Evolutionary conservation across 1,140 invertebrate species (phyloP).

Genomic region (Phortica variegata): DNA sequence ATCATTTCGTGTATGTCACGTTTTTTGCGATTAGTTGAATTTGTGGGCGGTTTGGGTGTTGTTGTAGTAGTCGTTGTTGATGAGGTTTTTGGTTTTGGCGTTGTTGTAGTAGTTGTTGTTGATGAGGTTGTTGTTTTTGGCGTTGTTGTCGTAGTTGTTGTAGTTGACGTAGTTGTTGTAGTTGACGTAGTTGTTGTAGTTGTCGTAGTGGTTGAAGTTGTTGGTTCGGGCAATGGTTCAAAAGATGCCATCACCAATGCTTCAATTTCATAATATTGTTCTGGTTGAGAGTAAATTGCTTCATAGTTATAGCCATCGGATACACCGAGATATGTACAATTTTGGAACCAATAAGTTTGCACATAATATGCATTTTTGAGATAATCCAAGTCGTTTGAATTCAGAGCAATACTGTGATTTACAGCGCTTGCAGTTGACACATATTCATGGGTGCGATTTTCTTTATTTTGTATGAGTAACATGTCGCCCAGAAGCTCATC

Average conservation of each 20-base stretch:
- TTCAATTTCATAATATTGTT: conserved; percentile 66
- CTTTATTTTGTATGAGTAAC: conserved; percentile 63
- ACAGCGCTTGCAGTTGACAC: conserved; percentile 64
- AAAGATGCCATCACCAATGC: conserved; percentile 69
- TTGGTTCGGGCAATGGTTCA: conserved; percentile 64
- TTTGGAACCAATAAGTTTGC: conserved; percentile 74
- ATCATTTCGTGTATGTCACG: conserved; percentile 38
- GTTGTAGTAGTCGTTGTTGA: conserved; percentile 21
- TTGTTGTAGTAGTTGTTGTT: conserved; percentile 25
- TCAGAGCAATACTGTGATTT: conserved; percentile 63
- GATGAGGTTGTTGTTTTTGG: conserved; percentile 29
- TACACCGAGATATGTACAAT: conserved; percentile 70
- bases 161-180: conserved; percentile 60
- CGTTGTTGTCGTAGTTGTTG: conserved; percentile 59
- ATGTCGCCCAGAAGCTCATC: conserved; percentile 68
- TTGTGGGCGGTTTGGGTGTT: conserved; percentile 20
- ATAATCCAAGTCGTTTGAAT: conserved; percentile 63
- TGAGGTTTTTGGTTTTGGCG: conserved; percentile 18
- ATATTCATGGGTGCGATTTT: conserved; percentile 60
- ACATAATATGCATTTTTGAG: conserved; percentile 66
- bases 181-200: conserved; percentile 60
- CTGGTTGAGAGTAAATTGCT: conserved; percentile 65
- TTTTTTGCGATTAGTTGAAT: conserved; percentile 22
- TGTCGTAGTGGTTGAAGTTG: conserved; percentile 63
- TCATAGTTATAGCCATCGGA: conserved; percentile 63